Base-by-base conservation (phyloP, 2,888 invertebrate species). In the Chymomyza caudatula region DNA sequence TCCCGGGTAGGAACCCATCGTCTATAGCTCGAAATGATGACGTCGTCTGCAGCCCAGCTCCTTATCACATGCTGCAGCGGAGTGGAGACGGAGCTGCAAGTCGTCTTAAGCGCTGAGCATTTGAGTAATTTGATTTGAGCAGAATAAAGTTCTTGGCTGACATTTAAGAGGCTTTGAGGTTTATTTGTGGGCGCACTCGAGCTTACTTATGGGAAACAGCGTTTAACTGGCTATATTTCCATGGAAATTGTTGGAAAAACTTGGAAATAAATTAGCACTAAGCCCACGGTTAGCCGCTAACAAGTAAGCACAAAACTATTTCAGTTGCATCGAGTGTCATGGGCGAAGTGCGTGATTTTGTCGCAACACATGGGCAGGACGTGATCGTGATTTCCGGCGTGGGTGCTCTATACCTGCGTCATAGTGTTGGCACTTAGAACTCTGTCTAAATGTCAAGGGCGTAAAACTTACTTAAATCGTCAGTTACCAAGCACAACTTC, bases 141-240 rank as follows among this genome's bases (percentile, higher is more conserved):
- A 8, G 29, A 37, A 37, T 37, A 37, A 37, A 37, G 29, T 37
- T 37, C 11, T 11, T 37, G 29, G 11, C 3, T 37, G 29, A 37
- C 29, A 29, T 37, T 37, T 37, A 37, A 37, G 29, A 13, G 20
- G 19, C 44, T n/a, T 57, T 69, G 58, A 4, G 72, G 22, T 43
- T 23, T 0, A 62, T 17, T 25, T 58, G 42, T 44, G 37, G 51
- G 47, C 55, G 6, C 17, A 74, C 55, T 63, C 71, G 20, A 70
- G 52, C 60, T 8, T 42, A 71, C 71, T 74, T 74, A 51, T 23
- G 23, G 25, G 53, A 43, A 17, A n/a, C 17, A 8, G 2, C 11
- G 29, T 37, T 37, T 11, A 37, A 11, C 11, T 11, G 11, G 11
- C 11, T 2, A 11, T 2, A 37, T 37, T 37, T 37, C 11, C 29